Evolutionary conservation across 2,888 invertebrate species (phyloP), one percentile per base, ranked within the genome.

Genomic region (Papilio protenor): DNA sequence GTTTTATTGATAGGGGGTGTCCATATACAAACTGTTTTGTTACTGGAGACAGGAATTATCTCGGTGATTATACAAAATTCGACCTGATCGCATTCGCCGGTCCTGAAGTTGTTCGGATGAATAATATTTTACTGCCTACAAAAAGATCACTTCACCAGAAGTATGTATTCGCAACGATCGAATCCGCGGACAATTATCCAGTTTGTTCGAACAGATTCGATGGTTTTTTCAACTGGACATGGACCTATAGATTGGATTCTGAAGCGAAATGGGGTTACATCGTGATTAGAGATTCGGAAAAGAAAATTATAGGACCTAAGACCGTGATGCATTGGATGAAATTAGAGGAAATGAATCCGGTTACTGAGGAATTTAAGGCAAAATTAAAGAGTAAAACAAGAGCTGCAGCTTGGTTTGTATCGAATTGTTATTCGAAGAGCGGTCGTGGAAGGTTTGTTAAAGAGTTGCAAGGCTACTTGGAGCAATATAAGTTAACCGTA

Each of bases 361-460:
- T 86, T 2, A 82, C 80, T 76, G 81, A 83, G 5, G 83, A 85
- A 40, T 77, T 86, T 5, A 85, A 83, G 74, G 70, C 73, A 2
- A 82, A 84, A 66, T 80, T 87, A 59, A 82, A 77, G 27, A 80
- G 33, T 23, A 87, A 86, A 76, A 82, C 72, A 0, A 88, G 85
- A 77, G 85, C 86, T 1, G 88, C 84, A 0, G 87, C 87, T 16
- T 92, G 91, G 92, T 88, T 92, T 76, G 91, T 90, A 0, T 90
- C 90, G 0, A 87, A 90, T 72, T 92, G 92, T 76, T 61, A 80
- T 6, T 83, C 90, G 0, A 80, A 70, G 55, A 88, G 87, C 73
- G 78, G 80, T 5, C 83, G 91, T 61, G 85, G 87, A 47, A 18
- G 45, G 2, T 85, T 85, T 71, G 86, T 81, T 3, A 57, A 57